Evolutionary conservation across 2,797 vertebrate genomes (phyloP).

Genomic region (Gorsachius magnificus): DNA sequence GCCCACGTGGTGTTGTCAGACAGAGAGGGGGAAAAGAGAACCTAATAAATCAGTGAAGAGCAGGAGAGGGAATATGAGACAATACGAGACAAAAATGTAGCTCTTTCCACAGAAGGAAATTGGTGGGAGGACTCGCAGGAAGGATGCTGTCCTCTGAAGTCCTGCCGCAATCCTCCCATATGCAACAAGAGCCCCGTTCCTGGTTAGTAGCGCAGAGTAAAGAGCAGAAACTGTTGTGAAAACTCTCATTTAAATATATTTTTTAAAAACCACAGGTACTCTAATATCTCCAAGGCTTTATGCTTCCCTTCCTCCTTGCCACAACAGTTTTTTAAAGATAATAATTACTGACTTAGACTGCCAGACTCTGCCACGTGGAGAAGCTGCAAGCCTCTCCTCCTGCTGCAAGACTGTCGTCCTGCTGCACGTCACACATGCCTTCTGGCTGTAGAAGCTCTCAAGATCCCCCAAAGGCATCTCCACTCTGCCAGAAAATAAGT

Average conservation of each 20-base stretch:
- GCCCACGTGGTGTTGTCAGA: neutral
- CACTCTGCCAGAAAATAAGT: constrained; percentile 26
- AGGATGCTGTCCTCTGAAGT: neutral
- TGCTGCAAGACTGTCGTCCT: neutral
- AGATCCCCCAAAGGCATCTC: constrained; percentile 37
- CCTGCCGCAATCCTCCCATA: neutral
- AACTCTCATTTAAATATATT: neutral
- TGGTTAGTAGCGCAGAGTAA: neutral
- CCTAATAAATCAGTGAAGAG: neutral
- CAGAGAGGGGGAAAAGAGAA: neutral
- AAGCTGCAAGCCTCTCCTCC: neutral
- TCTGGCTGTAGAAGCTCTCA: constrained; percentile 40
- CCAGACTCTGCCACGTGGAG: constrained; percentile 15
- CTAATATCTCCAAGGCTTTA: neutral
- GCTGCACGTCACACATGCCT: constrained; percentile 37
- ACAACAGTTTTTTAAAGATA: neutral
- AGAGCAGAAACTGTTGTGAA: neutral
- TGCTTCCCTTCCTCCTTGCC: neutral
- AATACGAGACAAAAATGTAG: accelerated
- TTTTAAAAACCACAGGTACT: neutral
- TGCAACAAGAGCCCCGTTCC: neutral
- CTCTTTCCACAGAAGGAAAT: neutral
- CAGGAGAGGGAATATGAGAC: neutral
- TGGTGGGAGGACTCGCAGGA: neutral
- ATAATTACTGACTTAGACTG: constrained; percentile 15